Base-by-base conservation (phyloP, 2,113 vertebrate genomes). In the Microtus pennsylvanicus region DNA sequence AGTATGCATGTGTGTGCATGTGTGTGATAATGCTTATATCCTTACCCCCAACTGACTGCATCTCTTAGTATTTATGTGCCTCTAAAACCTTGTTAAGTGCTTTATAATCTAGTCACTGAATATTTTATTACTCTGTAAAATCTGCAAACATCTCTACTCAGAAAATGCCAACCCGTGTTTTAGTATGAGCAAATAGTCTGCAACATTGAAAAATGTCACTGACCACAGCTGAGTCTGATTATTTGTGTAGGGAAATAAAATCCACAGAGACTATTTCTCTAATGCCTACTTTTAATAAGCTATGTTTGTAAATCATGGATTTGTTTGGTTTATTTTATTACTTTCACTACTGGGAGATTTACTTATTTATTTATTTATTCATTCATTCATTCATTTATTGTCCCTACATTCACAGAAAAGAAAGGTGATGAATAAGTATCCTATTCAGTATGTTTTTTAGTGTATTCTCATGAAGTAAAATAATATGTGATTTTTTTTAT, bases 61-160 rank as follows among this genome's bases (percentile, higher is more conserved):
- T 83, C 11, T 89, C 13, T 89, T 69, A 26, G 45, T 77, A 82
- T 94, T 95, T 96, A 82, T 83, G 10, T 80, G 67, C 47, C 86
- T 94, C 88, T 95, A 94, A 97, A 96, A 87, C 89, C 69, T 89
- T 97, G 96, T 89, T 89, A 95, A 97, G 81, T 75, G 55, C 77
- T 91, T 97, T 96, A 70, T 87, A 95, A 98, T 94, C 94, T 96
- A 83, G 55, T 80, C 91, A 95, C 74, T 94, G 88, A 94, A 89
- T 97, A 97, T 95, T 97, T 98, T 91, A 97, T 87, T 89, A 83
- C 69, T 93, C 72, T 38, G 86, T 95, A 94, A 98, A 96, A 75
- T 95, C 72, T 95, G 77, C 80, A 83, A 97, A 92, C 52, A 90
- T 92, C 61, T 95, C 86, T 80, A 30, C 86, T 92, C 22, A 95